Evolutionary conservation across 2,888 invertebrate genomes (phyloP), one percentile per base, ranked within the genome.

Genomic region (Leptura quadrifasciata): DNA sequence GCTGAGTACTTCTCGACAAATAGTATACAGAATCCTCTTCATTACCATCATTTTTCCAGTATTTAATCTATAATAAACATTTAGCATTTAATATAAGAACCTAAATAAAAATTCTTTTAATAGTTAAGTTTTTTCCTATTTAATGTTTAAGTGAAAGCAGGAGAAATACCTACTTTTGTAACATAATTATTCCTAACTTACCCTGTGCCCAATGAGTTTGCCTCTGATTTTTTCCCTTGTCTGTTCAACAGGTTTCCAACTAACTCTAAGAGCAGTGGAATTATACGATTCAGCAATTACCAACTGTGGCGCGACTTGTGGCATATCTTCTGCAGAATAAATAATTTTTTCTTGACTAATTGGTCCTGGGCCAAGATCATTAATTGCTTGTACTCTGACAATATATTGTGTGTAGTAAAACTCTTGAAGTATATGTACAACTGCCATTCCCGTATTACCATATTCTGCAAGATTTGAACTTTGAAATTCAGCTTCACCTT

Each of bases 241-340:
- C 87, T 96, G 93, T 72, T 95, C 94, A 57, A 98, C 94, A 0
- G 97, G 95, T 60, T 91, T 90, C 98, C 98, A 99, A 15, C 95
- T 95, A 0, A 98, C 96, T 86, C 96, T 96, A 76, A 99, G 91
- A 17, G 98, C 94, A 0, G 99, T 98, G 0, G 98, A 96, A 89
- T 99, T 99, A 89, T 92, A 97, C 0, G 96, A 94, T 18, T 91
- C 87, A 0, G 96, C 95, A 58, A 92, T 90, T 0, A 97, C 95
- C 86, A 94, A 91, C 82, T 96, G 95, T 0, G 98, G 98, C 1
- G 97, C 95, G 35, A 95, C 95, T 87, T 95, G 95, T 0, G 97
- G 97, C 96, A 97, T 96, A 86, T 96, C 96, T 88, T 97, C 97
- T 0, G 97, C 97, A 9, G 96, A 96, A 87, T 93, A 96, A 82